A percentile compares a stretch with the other conserved stretches of the same genome.
Conservation (phyloP, 2,888 invertebrate species). For the Rambutsinella grinnellia region DNA sequence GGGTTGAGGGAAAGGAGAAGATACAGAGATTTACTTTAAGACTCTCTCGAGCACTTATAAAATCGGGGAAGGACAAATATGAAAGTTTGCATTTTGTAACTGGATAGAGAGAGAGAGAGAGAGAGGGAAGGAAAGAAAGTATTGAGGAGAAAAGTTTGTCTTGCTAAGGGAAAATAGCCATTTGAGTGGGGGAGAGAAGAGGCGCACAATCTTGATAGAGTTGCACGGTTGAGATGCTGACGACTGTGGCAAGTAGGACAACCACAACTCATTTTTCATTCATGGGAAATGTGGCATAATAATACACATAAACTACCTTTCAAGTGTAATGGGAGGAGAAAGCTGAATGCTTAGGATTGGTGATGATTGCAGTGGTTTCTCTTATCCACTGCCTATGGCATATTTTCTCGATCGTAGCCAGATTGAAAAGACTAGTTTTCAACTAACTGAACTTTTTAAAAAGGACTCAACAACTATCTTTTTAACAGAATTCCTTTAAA, state of each 20-base stretch:
- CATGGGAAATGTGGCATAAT: not conserved
- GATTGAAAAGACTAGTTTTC: too few relatives aligned
- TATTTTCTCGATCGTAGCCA: too few relatives aligned
- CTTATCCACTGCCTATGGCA: too few relatives aligned
- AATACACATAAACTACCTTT: not conserved
- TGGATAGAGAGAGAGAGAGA: not conserved
- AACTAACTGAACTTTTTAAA: too few relatives aligned
- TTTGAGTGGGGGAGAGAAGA: not conserved
- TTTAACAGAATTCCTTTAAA: too few relatives aligned
- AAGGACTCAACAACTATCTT: too few relatives aligned
- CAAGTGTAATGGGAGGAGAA: not conserved
- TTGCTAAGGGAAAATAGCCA: too few relatives aligned
- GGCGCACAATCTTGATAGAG: not conserved
- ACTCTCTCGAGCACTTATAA: too few relatives aligned
- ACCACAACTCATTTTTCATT: not conserved
- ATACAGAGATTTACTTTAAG: not conserved
- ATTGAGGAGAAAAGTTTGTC: too few relatives aligned
- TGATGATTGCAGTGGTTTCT: not conserved
- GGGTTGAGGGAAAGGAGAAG: not conserved
- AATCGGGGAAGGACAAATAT: not conserved
- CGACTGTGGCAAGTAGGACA: not conserved
- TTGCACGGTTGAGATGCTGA: not conserved
- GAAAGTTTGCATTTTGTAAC: not conserved
- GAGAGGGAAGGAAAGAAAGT: not conserved
- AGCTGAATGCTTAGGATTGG: not conserved